Conservation (phyloP, 2,888 invertebrate genomes). For the Phaedon cochleariae region DNA sequence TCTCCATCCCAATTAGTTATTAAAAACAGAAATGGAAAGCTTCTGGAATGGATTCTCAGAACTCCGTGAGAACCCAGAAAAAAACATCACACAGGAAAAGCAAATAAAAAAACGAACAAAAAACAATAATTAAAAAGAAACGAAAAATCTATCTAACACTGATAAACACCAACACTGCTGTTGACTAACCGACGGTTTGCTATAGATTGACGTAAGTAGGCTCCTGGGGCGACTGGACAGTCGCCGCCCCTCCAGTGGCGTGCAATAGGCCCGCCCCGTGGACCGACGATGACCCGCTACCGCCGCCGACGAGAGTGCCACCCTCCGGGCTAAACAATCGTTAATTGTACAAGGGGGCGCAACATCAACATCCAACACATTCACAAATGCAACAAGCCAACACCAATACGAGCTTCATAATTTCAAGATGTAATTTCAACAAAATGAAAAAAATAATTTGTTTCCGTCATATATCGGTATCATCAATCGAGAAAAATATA, state of each 20-base stretch:
- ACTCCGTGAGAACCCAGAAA: not conserved
- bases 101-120: constrained; percentile 14
- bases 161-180: constrained; percentile 61
- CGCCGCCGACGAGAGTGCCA: constrained; percentile 56
- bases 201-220: constrained; percentile 95
- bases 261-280: constrained; percentile 60
- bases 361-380: constrained; percentile 31
- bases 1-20: too few species aligned
- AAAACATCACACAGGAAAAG: constrained; percentile 13
- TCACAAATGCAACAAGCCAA: constrained; percentile 3
- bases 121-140: constrained; percentile 31
- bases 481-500: too few species aligned
- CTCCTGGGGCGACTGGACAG: constrained; percentile 79
- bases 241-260: constrained; percentile 66
- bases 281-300: constrained; percentile 58
- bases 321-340: constrained; percentile 64
- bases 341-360: constrained; percentile 61
- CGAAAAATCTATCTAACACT: constrained; percentile 43
- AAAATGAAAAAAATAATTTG: too few species aligned
- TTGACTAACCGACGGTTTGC: constrained; percentile 66
- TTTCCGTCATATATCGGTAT: too few species aligned
- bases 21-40: too few species aligned
- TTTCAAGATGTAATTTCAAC: too few species aligned
- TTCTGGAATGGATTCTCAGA: too few species aligned
- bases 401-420: not conserved